phyloP scores from a whole-genome alignment of 2,113 vertebrate genomes.

The Narcine bancroftii region DNA sequence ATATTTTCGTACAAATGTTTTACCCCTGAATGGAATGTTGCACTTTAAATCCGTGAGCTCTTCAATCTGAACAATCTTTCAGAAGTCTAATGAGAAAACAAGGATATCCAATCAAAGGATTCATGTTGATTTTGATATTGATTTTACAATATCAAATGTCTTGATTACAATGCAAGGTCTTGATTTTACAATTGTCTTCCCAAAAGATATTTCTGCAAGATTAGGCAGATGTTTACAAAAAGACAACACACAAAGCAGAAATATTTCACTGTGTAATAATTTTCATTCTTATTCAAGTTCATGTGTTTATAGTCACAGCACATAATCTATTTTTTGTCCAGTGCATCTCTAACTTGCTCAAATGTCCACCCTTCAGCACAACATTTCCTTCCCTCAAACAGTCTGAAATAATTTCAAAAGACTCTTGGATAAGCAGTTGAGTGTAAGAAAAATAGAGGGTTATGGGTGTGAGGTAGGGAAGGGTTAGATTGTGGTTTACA shows the following conservation, averaged over 20 bases:
- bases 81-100: not conserved
- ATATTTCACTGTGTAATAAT: not conserved
- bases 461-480: no score
- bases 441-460: no score
- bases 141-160: slow-evolving; percentile 9
- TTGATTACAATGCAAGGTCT: no score
- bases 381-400: no score
- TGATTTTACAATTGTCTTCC: not conserved
- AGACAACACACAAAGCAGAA: not conserved
- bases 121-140: no score
- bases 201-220: not conserved
- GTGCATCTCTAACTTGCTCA: not conserved
- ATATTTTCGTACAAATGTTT: not conserved
- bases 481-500: no score
- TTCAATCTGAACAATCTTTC: not conserved
- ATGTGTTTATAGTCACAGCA: not conserved
- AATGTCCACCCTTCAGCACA: not conserved
- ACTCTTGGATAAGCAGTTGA: no score
- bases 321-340: not conserved
- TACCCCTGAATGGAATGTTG: not conserved
- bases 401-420: no score
- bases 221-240: not conserved
- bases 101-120: not conserved
- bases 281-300: not conserved
- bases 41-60: slow-evolving; percentile 17